Evolutionary conservation across 1,140 invertebrate species (phyloP).

Genomic region (Ostrea edulis): DNA sequence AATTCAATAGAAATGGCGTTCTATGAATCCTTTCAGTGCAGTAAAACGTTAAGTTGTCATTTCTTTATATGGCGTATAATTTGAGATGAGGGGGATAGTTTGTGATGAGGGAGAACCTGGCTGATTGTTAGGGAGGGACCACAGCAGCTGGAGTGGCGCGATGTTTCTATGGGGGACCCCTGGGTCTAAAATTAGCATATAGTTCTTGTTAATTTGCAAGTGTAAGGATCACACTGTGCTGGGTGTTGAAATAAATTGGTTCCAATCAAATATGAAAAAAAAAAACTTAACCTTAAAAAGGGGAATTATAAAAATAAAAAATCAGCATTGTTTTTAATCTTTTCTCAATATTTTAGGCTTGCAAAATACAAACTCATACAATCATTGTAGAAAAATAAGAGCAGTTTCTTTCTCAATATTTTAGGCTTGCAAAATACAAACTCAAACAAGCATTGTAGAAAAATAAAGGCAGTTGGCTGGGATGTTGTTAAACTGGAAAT

Average conservation of each 20-base stretch:
- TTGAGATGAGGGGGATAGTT: constrained; percentile 1
- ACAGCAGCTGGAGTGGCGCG: not conserved
- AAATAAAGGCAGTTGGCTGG: not conserved
- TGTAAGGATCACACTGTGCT: not conserved
- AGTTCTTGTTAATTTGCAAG: constrained; percentile 9
- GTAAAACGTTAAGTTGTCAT: not conserved
- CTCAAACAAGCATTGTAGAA: not conserved
- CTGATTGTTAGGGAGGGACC: constrained; percentile 8
- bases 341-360: too few relatives aligned
- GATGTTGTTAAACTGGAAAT: not conserved
- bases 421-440: not conserved
- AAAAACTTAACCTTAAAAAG: not conserved
- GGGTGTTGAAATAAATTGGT: not conserved
- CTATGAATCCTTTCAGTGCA: constrained; percentile 14
- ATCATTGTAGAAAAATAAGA: not conserved
- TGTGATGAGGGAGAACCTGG: not conserved
- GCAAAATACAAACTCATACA: not conserved
- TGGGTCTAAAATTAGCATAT: constrained; percentile 37
- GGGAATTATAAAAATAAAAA: not conserved
- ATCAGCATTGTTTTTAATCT: too few relatives aligned
- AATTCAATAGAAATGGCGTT: constrained; percentile 12
- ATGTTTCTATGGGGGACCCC: constrained; percentile 3
- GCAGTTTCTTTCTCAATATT: not conserved
- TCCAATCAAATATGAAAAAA: not conserved
- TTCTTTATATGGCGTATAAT: constrained; percentile 29